Conservation (phyloP, 2,113 vertebrate genomes). For the Mugil cephalus region DNA sequence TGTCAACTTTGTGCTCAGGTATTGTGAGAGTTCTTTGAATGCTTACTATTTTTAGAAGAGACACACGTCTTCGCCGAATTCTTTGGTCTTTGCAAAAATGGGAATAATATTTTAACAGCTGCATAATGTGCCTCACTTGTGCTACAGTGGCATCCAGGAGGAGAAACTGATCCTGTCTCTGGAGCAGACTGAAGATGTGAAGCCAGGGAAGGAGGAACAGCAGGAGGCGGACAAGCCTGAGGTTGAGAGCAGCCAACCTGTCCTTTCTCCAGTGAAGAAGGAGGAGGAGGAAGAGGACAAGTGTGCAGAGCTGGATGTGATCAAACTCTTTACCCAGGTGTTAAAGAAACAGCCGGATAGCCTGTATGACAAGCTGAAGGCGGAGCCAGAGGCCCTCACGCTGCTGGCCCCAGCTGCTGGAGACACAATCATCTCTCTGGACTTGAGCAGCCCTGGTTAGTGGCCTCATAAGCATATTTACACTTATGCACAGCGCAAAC, state of each 20-base stretch:
- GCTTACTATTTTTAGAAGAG: neutral
- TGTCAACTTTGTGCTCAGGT: constrained; percentile 98
- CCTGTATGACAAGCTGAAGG: constrained; percentile 93
- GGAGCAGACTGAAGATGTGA: constrained; percentile 90
- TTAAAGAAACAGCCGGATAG: constrained; percentile 79
- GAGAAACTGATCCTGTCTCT: constrained; percentile 93
- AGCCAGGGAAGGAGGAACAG: constrained; percentile 78
- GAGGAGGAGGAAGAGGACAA: constrained; percentile 46
- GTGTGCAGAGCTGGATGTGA: constrained; percentile 84
- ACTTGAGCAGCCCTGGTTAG: constrained; percentile 91
- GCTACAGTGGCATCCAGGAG: constrained; percentile 92
- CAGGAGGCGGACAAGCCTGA: constrained; percentile 76
- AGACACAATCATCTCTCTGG: constrained; percentile 92
- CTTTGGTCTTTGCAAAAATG: too few species aligned
- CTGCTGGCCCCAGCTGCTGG: constrained; percentile 94
- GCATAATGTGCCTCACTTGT: constrained; percentile 43
- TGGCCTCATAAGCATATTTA: constrained; percentile 19
- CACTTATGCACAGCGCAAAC: neutral
- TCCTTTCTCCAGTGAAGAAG: constrained; percentile 22
- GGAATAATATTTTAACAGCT: neutral
- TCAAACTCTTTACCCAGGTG: constrained; percentile 86
- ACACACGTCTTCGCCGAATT: too few species aligned
- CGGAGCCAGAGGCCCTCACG: constrained; percentile 92
- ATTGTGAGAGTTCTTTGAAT: constrained; percentile 35
- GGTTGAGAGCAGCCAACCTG: constrained; percentile 51